phyloP scores from a whole-genome alignment of 2,113 vertebrate genomes.

The Ahaetulla prasina region DNA sequence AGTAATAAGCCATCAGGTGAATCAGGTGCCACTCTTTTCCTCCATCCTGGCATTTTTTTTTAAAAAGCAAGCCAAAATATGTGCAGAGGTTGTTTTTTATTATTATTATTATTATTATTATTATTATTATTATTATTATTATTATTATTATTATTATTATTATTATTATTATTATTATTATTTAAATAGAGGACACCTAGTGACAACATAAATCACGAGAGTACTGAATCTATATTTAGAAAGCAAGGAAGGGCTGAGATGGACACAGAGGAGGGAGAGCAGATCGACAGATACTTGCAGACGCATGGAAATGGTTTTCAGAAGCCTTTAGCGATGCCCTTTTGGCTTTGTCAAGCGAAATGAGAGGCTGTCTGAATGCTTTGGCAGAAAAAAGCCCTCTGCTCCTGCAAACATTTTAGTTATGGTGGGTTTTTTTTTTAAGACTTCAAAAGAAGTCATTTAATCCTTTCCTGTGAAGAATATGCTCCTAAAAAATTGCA shows the following conservation, averaged over 20 bases:
- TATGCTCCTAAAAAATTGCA: neutral
- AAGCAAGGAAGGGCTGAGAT: slow-evolving; percentile 19
- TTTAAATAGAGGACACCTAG: slow-evolving; percentile 23
- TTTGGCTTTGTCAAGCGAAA: slow-evolving; percentile 48
- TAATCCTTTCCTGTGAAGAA: neutral
- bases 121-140: neutral
- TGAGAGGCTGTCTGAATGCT: slow-evolving; percentile 39
- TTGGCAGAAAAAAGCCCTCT: slow-evolving; percentile 7
- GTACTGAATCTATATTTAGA: slow-evolving; percentile 33
- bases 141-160: no score
- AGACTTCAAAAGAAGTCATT: slow-evolving; percentile 13
- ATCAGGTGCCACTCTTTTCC: neutral
- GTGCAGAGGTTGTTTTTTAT: no score
- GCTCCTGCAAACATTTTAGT: slow-evolving; percentile 20
- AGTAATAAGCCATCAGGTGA: neutral
- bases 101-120: neutral
- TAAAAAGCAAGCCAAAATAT: slow-evolving; percentile 10
- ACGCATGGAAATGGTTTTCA: slow-evolving; percentile 41
- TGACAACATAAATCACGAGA: slow-evolving; percentile 41
- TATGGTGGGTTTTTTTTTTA: neutral
- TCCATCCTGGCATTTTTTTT: neutral
- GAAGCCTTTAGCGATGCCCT: slow-evolving; percentile 30
- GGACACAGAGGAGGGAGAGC: slow-evolving; percentile 26
- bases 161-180: slow-evolving; percentile 4
- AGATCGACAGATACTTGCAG: slow-evolving; percentile 36